These are phyloP conservation scores for Melitaea athalia DNA, from an alignment of 2,888 invertebrate species.

Conservation along the genomic window DNA sequence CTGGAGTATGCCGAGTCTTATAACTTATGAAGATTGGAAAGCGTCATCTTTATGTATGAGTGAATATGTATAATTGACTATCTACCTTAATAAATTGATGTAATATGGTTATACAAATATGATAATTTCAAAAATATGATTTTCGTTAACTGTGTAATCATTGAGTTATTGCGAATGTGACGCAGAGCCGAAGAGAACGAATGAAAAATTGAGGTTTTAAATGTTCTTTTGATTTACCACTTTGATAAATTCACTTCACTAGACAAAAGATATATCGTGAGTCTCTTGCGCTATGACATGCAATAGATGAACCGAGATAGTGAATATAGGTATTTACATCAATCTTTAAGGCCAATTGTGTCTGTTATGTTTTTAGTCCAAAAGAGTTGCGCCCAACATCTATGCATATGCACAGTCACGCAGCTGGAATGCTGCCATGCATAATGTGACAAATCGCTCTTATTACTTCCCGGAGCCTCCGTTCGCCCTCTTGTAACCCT, in stretches of 20 bases:
- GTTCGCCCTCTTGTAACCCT: slow-evolving; percentile 36
- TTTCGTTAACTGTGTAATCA: not conserved
- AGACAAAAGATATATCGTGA: not conserved
- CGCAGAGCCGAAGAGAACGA: not conserved
- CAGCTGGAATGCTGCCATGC: slow-evolving; percentile 61
- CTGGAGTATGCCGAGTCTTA: too few species aligned
- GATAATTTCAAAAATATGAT: not conserved
- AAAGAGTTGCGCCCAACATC: slow-evolving; percentile 18
- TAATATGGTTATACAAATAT: too few species aligned
- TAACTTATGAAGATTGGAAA: too few species aligned
- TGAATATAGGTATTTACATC: slow-evolving; percentile 30
- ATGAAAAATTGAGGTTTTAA: not conserved
- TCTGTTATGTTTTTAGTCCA: slow-evolving; percentile 21
- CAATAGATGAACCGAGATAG: slow-evolving; percentile 9
- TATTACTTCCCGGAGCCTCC: slow-evolving; percentile 57
- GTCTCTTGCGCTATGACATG: not conserved
- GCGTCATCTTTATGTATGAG: too few species aligned
- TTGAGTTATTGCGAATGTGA: not conserved
- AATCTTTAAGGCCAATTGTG: slow-evolving; percentile 25
- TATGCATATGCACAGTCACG: slow-evolving; percentile 32
- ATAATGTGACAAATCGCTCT: slow-evolving; percentile 58
- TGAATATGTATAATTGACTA: too few species aligned
- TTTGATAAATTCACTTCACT: not conserved
- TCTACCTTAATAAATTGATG: too few species aligned
- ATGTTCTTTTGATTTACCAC: not conserved